A percentile compares a stretch with the other conserved stretches of the same genome.
These are phyloP conservation scores for Sarcophaga peregrina DNA, from an alignment of 1,140 invertebrate species.

Conservation along the genomic window DNA sequence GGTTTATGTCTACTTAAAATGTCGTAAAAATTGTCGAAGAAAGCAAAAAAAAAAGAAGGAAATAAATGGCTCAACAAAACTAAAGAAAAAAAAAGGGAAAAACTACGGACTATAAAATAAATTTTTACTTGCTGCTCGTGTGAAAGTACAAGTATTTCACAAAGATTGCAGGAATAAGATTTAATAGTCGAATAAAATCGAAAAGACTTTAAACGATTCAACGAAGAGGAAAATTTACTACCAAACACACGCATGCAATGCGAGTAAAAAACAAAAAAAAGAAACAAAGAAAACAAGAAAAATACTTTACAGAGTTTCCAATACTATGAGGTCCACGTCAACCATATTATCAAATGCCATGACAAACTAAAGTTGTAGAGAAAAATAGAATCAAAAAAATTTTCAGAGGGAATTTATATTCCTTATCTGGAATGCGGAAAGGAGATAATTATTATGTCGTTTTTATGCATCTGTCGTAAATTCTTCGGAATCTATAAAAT, in stretches of 20 bases:
- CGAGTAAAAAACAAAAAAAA: background rate
- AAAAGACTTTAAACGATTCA: background rate
- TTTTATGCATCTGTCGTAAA: too few species aligned
- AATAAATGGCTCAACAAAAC: background rate
- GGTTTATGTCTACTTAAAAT: constrained; percentile 47
- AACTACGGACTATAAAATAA: background rate
- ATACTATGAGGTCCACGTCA: too few species aligned
- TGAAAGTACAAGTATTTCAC: background rate
- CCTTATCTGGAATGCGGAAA: too few species aligned
- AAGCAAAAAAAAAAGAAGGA: background rate
- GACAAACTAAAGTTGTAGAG: too few species aligned
- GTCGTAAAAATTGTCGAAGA: constrained; percentile 40
- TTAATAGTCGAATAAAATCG: background rate
- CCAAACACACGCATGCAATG: background rate
- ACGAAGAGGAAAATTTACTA: background rate
- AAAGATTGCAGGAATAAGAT: background rate
- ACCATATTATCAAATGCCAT: too few species aligned
- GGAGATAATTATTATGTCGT: too few species aligned
- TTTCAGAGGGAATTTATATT: too few species aligned
- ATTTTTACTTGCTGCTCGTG: background rate
- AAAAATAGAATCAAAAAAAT: too few species aligned
- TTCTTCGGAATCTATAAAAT: too few species aligned
- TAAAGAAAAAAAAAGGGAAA: constrained; percentile 28
- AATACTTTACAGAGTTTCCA: too few species aligned
- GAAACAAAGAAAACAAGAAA: too few species aligned